Evolutionary conservation across 2,113 vertebrate genomes (phyloP).

Genomic region (Pithys albifrons): DNA sequence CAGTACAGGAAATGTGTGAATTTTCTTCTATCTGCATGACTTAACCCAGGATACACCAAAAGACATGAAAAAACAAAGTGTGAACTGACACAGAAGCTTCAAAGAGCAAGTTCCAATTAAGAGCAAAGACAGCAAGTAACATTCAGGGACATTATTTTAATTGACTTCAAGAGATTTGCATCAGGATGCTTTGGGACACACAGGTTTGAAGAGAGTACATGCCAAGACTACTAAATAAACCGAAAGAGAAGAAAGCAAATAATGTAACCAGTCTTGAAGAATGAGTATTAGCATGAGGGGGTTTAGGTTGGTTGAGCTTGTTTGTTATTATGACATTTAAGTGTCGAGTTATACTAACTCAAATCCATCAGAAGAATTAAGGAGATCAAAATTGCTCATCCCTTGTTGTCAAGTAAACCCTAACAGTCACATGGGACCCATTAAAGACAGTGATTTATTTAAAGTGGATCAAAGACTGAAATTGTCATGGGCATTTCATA

Average conservation of each 20-base stretch:
- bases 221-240: not conserved
- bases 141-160: not conserved
- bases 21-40: not conserved
- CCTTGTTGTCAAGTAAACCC: not conserved
- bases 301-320: not conserved
- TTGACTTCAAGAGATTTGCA: not conserved
- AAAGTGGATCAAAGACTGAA: not conserved
- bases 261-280: not conserved
- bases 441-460: not conserved
- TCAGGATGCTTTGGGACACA: not conserved
- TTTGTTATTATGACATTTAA: not conserved
- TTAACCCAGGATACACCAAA: not conserved
- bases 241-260: not conserved
- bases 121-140: not conserved
- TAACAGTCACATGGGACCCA: not conserved
- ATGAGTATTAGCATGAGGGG: not conserved
- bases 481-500: not conserved
- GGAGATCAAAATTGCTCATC: not conserved
- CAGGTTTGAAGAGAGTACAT: not conserved
- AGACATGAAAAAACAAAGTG: not conserved
- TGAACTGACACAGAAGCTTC: not conserved
- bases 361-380: not conserved
- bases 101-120: not conserved
- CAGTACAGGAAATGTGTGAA: not conserved
- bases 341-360: not conserved